Evolutionary conservation across 2,113 vertebrate species (phyloP), one percentile per base, ranked within the genome.

Genomic region (Picathartes gymnocephalus): DNA sequence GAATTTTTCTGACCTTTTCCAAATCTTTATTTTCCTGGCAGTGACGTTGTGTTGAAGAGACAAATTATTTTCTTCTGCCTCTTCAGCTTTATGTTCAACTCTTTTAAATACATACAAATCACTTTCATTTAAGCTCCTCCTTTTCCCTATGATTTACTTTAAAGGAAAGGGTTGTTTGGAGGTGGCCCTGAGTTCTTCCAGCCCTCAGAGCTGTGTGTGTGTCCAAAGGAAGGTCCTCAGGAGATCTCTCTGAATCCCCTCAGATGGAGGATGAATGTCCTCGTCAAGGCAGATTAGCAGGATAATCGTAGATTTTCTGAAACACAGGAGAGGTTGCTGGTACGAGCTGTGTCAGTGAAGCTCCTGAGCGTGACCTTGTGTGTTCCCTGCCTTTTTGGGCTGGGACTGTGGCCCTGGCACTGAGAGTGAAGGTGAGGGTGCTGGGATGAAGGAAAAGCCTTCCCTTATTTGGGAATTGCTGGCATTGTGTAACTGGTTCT

Each of bases 271-370:
- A 72, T 84, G 86, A 86, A 30, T 92, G 78, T 92, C 78, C 73
- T 92, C 56, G 51, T 72, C 86, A 65, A 17, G 92, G 71, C 92
- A 93, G 76, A 94, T 92, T 73, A 72, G 90, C 71, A 73, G 93
- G 93, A 84, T 92, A 79, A 96, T 95, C 48, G 13, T 7, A 78
- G 95, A 71, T 94, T 90, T 81, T 86, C 83, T 81, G 90, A 45
- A 93, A 81, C 74, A 62, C 62, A 64, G 84, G 86, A 77, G 10
- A 57, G 71, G 51, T 92, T 35, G 95, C 13, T 39, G 42, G 37
- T 68, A 31, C 69, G 77, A 81, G 90, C 50, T 14, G 62, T 10
- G 81, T 25, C 86, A 87, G 87, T 15, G 65, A 37, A 79, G 72
- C 78, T 84, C 28, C 39, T 21, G 88, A 90, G 65, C 14, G 1